These are phyloP conservation scores for Eptesicus fuscus DNA, from an alignment of 2,113 vertebrate genomes.

Conservation along the genomic window DNA sequence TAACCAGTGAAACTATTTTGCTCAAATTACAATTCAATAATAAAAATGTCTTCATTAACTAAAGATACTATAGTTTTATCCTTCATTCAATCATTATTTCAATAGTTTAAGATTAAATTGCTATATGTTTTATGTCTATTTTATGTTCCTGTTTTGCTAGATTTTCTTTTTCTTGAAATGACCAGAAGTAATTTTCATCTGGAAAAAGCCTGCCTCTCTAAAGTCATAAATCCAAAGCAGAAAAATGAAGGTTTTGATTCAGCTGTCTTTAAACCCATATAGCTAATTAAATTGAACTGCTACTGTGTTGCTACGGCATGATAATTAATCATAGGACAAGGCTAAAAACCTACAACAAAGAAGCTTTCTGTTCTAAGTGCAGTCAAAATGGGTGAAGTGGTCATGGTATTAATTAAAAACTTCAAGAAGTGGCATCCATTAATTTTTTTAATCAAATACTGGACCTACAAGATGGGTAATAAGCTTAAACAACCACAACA, in stretches of 20 bases:
- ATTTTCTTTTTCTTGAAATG: neutral
- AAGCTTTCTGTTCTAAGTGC: neutral
- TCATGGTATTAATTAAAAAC: neutral
- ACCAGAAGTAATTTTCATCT: neutral
- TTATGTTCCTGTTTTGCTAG: neutral
- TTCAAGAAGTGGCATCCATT: neutral
- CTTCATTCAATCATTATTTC: neutral
- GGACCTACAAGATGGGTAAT: neutral
- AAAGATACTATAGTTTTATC: neutral
- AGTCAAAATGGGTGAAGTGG: neutral
- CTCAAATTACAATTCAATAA: neutral
- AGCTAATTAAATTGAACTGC: slow-evolving; percentile 23
- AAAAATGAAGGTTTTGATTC: slow-evolving; percentile 20
- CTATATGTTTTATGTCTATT: neutral
- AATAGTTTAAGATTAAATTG: neutral
- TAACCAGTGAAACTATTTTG: neutral
- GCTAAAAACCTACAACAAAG: neutral
- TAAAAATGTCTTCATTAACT: neutral
- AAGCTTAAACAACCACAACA: neutral
- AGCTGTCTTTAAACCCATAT: neutral
- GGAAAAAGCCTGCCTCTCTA: neutral
- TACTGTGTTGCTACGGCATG: neutral
- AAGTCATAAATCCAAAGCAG: neutral
- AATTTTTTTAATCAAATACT: neutral
- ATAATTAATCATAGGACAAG: slow-evolving; percentile 11